These are phyloP conservation scores for Baryphthengus martii DNA, from an alignment of 2,113 vertebrate species.

Conservation along the genomic window DNA sequence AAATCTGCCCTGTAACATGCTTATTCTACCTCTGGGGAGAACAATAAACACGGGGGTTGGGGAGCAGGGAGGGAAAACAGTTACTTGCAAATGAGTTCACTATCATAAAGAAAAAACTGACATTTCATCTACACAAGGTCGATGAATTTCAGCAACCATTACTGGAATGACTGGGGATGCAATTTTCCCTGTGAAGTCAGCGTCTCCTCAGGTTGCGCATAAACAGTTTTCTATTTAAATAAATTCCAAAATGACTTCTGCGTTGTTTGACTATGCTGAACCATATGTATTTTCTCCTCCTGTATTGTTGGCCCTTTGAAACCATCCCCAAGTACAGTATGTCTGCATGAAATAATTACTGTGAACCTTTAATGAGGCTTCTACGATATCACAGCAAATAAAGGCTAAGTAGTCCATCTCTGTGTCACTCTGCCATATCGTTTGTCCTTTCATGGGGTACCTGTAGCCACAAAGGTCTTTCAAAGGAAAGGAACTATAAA, in stretches of 20 bases:
- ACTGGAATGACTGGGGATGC: not conserved
- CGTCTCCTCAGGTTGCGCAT: not conserved
- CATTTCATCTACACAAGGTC: not conserved
- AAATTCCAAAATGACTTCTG: not conserved
- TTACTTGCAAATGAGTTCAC: not conserved
- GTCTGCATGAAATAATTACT: not conserved
- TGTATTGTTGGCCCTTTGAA: not conserved
- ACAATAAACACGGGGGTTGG: accelerated
- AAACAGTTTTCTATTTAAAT: not conserved
- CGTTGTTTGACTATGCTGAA: not conserved
- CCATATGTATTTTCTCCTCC: not conserved
- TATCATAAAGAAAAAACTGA: not conserved
- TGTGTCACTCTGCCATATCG: not conserved
- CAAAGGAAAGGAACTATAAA: not conserved
- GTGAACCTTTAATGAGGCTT: not conserved
- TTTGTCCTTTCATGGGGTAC: not conserved
- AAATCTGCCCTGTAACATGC: not conserved
- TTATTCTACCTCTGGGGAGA: not conserved
- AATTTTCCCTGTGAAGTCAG: not conserved
- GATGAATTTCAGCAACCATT: not conserved
- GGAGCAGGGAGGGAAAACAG: not conserved
- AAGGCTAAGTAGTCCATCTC: not conserved
- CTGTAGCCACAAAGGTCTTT: not conserved
- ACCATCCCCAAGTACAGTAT: accelerated
- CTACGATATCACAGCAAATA: not conserved